Evolutionary conservation across 2,888 invertebrate genomes (phyloP), one percentile per base, ranked within the genome.

Genomic region (Ramazzottius varieornatus): DNA sequence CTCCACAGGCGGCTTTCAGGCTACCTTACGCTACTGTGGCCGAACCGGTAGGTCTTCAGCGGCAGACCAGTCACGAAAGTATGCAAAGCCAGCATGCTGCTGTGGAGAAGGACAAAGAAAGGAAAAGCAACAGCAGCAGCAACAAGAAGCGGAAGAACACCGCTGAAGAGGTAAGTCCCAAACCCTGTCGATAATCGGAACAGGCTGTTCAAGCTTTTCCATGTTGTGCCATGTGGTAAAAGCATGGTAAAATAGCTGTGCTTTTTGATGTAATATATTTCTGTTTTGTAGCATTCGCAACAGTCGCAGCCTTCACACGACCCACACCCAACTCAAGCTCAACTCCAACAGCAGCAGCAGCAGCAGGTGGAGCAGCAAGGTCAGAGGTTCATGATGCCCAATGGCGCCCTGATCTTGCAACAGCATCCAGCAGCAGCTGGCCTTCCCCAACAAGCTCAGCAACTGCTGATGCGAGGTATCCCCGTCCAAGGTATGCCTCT

Each of bases 341-440:
- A n/a, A n/a, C n/a, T n/a, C n/a, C n/a, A n/a, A n/a, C 67, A 46
- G 20, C 65, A 65, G 32, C 65, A 65, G 32, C 65, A 65, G 65
- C 46, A 64, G 4, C 40, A 46, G 33, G 32, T 32, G 8, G 65
- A 20, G 32, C 33, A 29, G 33, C 65, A 2, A 33, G 64, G 32
- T 24, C 65, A 65, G 65, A 46, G 20, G 46, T 2, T 32, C 13
- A 46, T 54, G 54, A 2, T 40, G 40, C 8, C n/a, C n/a, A n/a
- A n/a, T n/a, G n/a, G n/a, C n/a, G n/a, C n/a, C n/a, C n/a, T n/a
- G n/a, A n/a, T n/a, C n/a, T n/a, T n/a, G n/a, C n/a, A n/a, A n/a
- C n/a, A n/a, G n/a, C n/a, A n/a, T n/a, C n/a, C n/a, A n/a, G n/a
- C n/a, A n/a, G n/a, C n/a, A n/a, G n/a, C n/a, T n/a, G n/a, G n/a